Evolutionary conservation across 2,113 vertebrate species (phyloP).

Genomic region (Electrona antarctica): DNA sequence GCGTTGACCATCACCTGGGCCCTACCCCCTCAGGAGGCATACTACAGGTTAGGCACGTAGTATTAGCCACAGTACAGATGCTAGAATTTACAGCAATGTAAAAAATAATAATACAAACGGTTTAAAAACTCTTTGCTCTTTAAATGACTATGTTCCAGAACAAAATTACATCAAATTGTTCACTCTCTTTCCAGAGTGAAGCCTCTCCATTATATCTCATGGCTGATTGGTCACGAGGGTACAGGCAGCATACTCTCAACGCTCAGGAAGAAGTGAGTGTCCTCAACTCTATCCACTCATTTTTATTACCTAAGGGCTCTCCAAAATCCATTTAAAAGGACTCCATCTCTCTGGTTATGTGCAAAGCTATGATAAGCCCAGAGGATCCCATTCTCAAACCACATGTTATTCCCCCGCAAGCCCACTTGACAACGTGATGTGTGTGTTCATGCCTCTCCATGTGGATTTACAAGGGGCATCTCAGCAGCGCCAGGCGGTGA

Average conservation of each 20-base stretch:
- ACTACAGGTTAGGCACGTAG: slow-evolving; percentile 86
- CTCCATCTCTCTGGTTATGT: slow-evolving; percentile 47
- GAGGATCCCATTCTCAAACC: slow-evolving; percentile 43
- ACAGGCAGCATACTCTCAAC: slow-evolving; percentile 94
- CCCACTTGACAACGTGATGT: slow-evolving; percentile 55
- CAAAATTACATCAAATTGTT: no score
- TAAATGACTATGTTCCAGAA: no score
- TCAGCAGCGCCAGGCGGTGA: slow-evolving; percentile 56
- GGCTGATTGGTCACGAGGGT: slow-evolving; percentile 97
- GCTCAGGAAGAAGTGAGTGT: slow-evolving; percentile 92
- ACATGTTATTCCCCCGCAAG: slow-evolving; percentile 15
- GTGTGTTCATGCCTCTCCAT: slow-evolving; percentile 42
- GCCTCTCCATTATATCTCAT: slow-evolving; percentile 96
- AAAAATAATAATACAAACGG: no score
- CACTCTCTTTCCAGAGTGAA: slow-evolving; percentile 84
- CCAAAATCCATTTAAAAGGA: slow-evolving; percentile 63
- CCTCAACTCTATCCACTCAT: slow-evolving; percentile 52
- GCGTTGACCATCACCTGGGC: slow-evolving; percentile 94
- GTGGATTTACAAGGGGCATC: slow-evolving; percentile 47
- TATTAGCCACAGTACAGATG: no score
- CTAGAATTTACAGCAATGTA: background rate
- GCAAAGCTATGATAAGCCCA: slow-evolving; percentile 23
- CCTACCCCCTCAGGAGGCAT: slow-evolving; percentile 88
- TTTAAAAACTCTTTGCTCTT: no score
- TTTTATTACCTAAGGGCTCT: slow-evolving; percentile 55